These are phyloP conservation scores for Aegithalos caudatus DNA, from an alignment of 2,113 vertebrate genomes.

Conservation along the genomic window DNA sequence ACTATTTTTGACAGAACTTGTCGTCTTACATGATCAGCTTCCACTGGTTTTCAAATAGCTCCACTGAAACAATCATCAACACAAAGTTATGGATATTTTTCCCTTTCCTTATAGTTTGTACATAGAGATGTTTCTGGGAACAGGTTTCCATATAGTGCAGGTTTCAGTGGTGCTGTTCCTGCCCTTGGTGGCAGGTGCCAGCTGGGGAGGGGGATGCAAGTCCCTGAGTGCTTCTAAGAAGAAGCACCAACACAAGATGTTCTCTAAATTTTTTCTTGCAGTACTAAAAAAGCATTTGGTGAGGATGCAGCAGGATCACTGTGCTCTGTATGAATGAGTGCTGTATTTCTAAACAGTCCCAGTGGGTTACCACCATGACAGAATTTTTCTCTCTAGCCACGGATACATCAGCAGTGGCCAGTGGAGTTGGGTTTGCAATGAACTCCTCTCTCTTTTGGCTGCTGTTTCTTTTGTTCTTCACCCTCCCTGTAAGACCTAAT, in stretches of 20 bases:
- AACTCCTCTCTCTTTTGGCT: neutral
- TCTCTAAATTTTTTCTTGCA: neutral
- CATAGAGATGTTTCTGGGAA: neutral
- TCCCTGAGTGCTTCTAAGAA: fast-evolving
- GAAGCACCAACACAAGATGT: neutral
- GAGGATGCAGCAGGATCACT: neutral
- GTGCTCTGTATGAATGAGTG: neutral
- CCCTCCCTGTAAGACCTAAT: neutral
- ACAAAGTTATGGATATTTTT: neutral
- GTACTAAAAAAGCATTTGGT: neutral
- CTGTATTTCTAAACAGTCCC: neutral
- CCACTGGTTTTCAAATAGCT: neutral
- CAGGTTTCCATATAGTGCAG: neutral
- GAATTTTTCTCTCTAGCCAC: neutral
- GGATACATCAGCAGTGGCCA: neutral
- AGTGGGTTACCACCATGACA: too few relatives aligned
- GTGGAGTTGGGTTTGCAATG: neutral
- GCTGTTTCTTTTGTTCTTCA: neutral
- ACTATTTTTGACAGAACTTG: neutral
- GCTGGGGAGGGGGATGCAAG: neutral
- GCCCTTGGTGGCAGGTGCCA: neutral
- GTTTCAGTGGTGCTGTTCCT: neutral
- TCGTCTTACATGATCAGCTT: neutral
- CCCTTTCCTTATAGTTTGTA: neutral
- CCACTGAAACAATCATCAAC: neutral